Evolutionary conservation across 2,113 vertebrate genomes (phyloP), one percentile per base, ranked within the genome.

Genomic region (Gavia stellata): DNA sequence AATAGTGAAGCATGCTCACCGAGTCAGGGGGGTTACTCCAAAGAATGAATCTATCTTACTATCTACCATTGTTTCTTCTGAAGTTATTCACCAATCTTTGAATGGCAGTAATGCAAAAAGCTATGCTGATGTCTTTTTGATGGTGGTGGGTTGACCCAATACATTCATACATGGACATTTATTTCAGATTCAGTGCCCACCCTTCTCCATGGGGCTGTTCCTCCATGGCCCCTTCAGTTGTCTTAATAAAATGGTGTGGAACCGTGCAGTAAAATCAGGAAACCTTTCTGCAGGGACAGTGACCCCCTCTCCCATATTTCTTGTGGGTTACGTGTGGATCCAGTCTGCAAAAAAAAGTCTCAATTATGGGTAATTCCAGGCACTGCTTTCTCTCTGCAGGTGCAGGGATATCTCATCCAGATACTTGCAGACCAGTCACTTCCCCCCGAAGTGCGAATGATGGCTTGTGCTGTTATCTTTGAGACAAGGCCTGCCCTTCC

Each of bases 391-490:
- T 75, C 49, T 90, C 61, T 92, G 42, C 82, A 99, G 99, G 98
- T 98, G 68, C 99, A 99, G 88, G 98, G 98, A 33, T 59, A 98
- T 67, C 98, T 97, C 73, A 94, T 99, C 63, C 98, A 98, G 82
- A 94, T 99, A 61, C 98, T 98, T 18, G 97, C 98, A 93, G 98
- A 99, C 14, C 97, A 85, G 86, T 83, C 96, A 4, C 95, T 98
- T 65, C 96, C 98, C 70, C 94, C 98, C 0, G 98, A 98, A 86
- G 97, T 98, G 9, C 97, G 99, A 53, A 99, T 99, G 97, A 92
- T 98, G 92, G 96, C 99, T 58, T 98, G 98, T 88, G 97, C 98
- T 10, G 96, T 98, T 38, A 97, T 99, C 80, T 98, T 99, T 86
- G 98, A 99, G 95, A 98, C 98, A 20, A 98, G 88, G 24, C 99